Conservation (phyloP, 2,888 invertebrate species). For the Caenorhabditis sp. region DNA sequence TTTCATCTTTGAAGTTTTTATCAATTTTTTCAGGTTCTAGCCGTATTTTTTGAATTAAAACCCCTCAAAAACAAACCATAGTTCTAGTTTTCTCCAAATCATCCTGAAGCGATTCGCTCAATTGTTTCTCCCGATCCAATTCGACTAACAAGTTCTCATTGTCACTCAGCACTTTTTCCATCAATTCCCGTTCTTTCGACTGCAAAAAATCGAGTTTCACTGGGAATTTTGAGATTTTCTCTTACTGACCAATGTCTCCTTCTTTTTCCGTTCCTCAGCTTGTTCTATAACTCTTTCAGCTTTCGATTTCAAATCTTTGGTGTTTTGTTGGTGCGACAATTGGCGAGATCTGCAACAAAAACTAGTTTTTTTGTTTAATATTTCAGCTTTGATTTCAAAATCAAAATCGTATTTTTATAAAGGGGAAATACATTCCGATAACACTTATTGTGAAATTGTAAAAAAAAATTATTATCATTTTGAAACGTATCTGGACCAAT, state of each 20-base stretch:
- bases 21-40: too few relatives aligned
- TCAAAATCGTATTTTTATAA: too few relatives aligned
- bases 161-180: slow-evolving; percentile 23
- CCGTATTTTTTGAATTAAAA: too few relatives aligned
- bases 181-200: slow-evolving; percentile 5
- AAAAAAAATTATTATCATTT: too few relatives aligned
- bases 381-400: too few relatives aligned
- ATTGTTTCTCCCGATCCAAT: slow-evolving; percentile 26
- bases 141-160: slow-evolving; percentile 28
- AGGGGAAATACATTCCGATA: too few relatives aligned
- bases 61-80: slow-evolving; percentile 6
- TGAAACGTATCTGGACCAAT: too few relatives aligned
- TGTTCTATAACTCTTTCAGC: slow-evolving; percentile 12
- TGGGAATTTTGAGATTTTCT: slow-evolving; percentile 6
- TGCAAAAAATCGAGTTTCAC: neutral
- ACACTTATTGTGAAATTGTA: too few relatives aligned
- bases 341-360: slow-evolving; percentile 6
- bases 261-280: slow-evolving; percentile 10
- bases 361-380: too few relatives aligned
- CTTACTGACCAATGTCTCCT: neutral
- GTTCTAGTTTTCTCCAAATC: slow-evolving; percentile 30
- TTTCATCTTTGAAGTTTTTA: too few relatives aligned
- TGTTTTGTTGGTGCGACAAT: slow-evolving; percentile 16
- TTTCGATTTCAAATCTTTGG: slow-evolving; percentile 12
- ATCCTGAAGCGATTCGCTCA: slow-evolving; percentile 20